A percentile compares a stretch with the other conserved stretches of the same genome.
Evolutionary conservation across 2,797 vertebrate species (phyloP).

Genomic region (Clarias platycephalus): DNA sequence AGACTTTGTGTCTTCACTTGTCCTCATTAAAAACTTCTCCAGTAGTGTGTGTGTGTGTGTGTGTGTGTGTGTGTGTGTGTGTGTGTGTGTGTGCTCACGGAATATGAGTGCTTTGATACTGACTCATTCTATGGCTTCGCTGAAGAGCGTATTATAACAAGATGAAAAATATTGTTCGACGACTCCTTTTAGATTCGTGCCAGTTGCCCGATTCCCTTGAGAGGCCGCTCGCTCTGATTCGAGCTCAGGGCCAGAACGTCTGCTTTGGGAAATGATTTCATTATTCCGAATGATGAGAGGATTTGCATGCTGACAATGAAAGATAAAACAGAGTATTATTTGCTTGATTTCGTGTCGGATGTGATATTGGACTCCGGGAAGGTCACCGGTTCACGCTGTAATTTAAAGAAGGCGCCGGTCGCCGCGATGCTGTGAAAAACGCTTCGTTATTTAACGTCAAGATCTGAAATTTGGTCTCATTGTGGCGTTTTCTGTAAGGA

Average conservation of each 20-base stretch:
- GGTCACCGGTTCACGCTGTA: neutral
- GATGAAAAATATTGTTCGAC: neutral
- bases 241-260: neutral
- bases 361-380: neutral
- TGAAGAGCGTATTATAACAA: neutral
- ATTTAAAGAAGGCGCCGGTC: neutral
- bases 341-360: neutral
- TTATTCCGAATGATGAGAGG: constrained; percentile 11
- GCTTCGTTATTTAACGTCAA: neutral
- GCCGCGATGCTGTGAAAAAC: neutral
- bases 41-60: neutral
- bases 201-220: neutral
- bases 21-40: constrained; percentile 15
- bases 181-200: too few relatives aligned
- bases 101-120: neutral
- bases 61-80: neutral
- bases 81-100: neutral
- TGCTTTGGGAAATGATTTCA: constrained; percentile 14
- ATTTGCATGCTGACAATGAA: constrained; percentile 2
- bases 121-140: neutral
- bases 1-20: neutral
- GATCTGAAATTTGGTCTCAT: neutral
- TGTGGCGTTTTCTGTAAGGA: neutral
- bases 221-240: neutral
- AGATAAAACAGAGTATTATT: neutral